Evolutionary conservation across 2,113 vertebrate species (phyloP).

Genomic region (Pristiophorus japonicus): DNA sequence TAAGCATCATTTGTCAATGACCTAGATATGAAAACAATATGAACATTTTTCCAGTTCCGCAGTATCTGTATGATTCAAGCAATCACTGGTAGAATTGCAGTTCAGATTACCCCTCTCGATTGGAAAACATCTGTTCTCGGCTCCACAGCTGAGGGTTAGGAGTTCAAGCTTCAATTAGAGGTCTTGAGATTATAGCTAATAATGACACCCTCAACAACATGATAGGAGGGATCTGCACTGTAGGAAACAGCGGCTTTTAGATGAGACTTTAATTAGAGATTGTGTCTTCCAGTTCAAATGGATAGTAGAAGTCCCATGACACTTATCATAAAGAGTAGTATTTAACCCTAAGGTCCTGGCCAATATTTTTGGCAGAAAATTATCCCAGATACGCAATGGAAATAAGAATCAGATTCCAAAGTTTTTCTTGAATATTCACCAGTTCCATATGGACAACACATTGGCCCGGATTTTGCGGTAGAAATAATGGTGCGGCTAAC

Average conservation of each 20-base stretch:
- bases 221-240: not conserved
- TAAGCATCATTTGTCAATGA: too few relatives aligned
- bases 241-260: not conserved
- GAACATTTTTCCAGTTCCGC: not conserved
- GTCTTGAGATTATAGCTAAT: not conserved
- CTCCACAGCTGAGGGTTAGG: not conserved
- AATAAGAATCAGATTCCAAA: not conserved
- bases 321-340: not conserved
- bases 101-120: not conserved
- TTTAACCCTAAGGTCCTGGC: not conserved
- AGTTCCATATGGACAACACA: not conserved
- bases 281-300: not conserved
- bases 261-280: not conserved
- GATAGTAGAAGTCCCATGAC: not conserved
- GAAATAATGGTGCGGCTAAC: not conserved
- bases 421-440: not conserved
- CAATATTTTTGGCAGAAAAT: not conserved
- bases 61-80: not conserved
- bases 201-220: not conserved
- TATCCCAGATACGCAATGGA: not conserved
- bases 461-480: not conserved
- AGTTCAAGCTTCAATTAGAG: not conserved
- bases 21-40: not conserved
- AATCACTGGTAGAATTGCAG: not conserved
- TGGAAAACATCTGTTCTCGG: conserved; percentile 3